These are phyloP conservation scores for Isotomurus palustris DNA, from an alignment of 2,888 invertebrate genomes.

Conservation along the genomic window DNA sequence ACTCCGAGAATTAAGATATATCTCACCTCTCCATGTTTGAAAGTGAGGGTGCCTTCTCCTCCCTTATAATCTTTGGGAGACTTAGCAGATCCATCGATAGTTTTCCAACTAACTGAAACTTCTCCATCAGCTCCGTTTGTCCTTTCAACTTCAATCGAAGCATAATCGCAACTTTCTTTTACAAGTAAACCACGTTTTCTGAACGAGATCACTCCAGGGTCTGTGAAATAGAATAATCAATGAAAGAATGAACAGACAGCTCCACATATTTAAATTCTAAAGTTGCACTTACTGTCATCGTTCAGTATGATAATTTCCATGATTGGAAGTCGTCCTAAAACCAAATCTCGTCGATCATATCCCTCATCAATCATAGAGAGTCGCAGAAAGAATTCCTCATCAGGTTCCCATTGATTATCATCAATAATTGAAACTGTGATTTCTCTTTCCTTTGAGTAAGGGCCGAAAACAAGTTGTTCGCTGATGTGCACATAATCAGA, in stretches of 20 bases:
- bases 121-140: slow-evolving; percentile 57
- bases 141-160: slow-evolving; percentile 53
- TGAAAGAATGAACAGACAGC: not conserved
- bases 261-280: not conserved
- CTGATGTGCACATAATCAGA: slow-evolving; percentile 55
- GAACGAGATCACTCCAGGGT: slow-evolving; percentile 57
- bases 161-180: slow-evolving; percentile 56
- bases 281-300: slow-evolving; percentile 55
- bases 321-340: slow-evolving; percentile 55
- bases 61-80: slow-evolving; percentile 56
- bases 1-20: not conserved
- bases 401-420: slow-evolving; percentile 55
- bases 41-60: slow-evolving; percentile 53
- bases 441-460: slow-evolving; percentile 51
- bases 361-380: slow-evolving; percentile 49
- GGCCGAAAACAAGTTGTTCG: slow-evolving; percentile 54
- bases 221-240: slow-evolving; percentile 48
- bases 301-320: slow-evolving; percentile 59
- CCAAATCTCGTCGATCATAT: slow-evolving; percentile 48
- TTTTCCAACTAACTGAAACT: slow-evolving; percentile 55
- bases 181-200: slow-evolving; percentile 56
- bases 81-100: slow-evolving; percentile 57
- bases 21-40: slow-evolving; percentile 53
- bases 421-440: slow-evolving; percentile 42
- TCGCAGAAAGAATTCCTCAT: slow-evolving; percentile 60